Evolutionary conservation across 2,888 invertebrate genomes (phyloP), one percentile per base, ranked within the genome.

Genomic region (Xanthia togata): DNA sequence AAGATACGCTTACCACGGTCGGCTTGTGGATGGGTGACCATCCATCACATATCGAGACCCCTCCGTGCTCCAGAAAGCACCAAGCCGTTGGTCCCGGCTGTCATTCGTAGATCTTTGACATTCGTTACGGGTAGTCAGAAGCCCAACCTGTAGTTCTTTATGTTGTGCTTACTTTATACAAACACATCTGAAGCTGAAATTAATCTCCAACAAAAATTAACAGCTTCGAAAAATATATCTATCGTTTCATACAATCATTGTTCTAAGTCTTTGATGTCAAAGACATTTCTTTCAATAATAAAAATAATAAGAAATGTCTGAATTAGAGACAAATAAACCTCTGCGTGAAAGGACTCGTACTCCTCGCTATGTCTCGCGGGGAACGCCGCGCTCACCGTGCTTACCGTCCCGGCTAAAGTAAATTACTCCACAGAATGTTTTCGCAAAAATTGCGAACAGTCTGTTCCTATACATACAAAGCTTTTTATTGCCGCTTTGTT

Each of bases 301-400:
- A n/a, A n/a, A n/a, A n/a, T n/a, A n/a, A n/a, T n/a, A n/a, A n/a
- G n/a, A n/a, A n/a, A n/a, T n/a, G n/a, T n/a, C n/a, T n/a, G n/a
- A n/a, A n/a, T 57, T 71, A 60, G 78, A 82, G 23, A 50, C 68
- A 64, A 86, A 86, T 74, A 83, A 83, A 74, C 69, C 38, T 73
- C 38, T 35, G 41, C 55, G 68, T 73, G 64, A 71, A 71, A 86
- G 70, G 47, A 69, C 17, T 68, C 55, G n/a, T 64, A 62, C 71
- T 83, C 57, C 69, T 83, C 79, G 69, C 63, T 74, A 71, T 65
- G 50, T 73, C 57, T 78, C 70, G 26, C 41, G 59, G 83, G 14
- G 20, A 65, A 69, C 69, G 78, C 6, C n/a, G n/a, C 23, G 53
- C 65, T 47, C 53, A 31, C n/a, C 11, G 35, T 50, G 73, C 59